A percentile compares a stretch with the other conserved stretches of the same genome.
Conservation (phyloP, 2,797 vertebrate genomes). For the Mallotus villosus region DNA sequence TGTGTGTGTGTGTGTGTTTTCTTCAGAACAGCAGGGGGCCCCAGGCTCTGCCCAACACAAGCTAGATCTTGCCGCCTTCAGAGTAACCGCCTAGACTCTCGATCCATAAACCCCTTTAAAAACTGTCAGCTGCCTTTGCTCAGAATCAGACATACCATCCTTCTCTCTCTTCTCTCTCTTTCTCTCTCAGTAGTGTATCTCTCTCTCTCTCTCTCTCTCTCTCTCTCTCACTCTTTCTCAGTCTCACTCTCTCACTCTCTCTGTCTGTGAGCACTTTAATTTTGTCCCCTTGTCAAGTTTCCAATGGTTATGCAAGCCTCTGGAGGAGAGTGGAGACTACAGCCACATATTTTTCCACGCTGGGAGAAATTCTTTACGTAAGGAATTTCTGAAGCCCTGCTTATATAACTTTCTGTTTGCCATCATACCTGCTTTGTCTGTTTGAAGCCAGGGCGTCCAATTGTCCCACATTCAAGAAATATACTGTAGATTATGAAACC, state of each 20-base stretch:
- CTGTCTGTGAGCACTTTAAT: conserved; percentile 56
- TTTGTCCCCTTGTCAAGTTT: conserved; percentile 75
- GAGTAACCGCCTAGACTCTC: conserved; percentile 64
- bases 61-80: conserved; percentile 35
- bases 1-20: conserved; percentile 47
- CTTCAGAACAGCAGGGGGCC: conserved; percentile 67
- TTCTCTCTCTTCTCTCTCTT: conserved; percentile 7
- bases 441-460: conserved; percentile 23
- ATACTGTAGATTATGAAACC: not conserved
- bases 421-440: conserved; percentile 35
- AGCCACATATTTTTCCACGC: conserved; percentile 45
- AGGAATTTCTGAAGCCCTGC: conserved; percentile 60
- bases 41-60: conserved; percentile 55
- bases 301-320: conserved; percentile 74
- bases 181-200: conserved; percentile 6
- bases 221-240: not conserved
- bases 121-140: conserved; percentile 55
- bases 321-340: conserved; percentile 56
- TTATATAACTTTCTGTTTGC: conserved; percentile 55
- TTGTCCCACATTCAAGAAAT: not conserved
- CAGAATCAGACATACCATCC: not conserved
- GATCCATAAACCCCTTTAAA: conserved; percentile 74
- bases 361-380: conserved; percentile 45
- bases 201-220: conserved; percentile 5
- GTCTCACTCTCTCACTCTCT: conserved; percentile 9